Conservation (phyloP, 1,140 invertebrate genomes). For the Drosophila ercepeae region DNA sequence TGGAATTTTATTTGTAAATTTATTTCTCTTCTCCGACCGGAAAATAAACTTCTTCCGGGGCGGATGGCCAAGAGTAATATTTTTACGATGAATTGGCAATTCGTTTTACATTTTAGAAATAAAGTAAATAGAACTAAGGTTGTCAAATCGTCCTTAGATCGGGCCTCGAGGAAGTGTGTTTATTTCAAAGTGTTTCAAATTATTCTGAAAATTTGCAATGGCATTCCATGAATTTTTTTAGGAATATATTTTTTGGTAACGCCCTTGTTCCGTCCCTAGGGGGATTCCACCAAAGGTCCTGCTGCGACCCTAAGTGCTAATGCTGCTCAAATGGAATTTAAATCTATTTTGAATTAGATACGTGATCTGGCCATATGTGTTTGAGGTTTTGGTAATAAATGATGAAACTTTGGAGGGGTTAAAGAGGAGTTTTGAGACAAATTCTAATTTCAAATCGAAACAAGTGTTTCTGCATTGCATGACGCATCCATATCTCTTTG, state of each 20-base stretch:
- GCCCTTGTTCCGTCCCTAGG: conserved; percentile 33
- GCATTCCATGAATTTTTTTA: conserved; percentile 35
- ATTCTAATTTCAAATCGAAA: too few species aligned
- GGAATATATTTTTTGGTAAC: conserved; percentile 59
- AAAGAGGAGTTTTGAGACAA: background rate
- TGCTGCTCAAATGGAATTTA: conserved; percentile 68
- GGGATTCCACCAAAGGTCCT: conserved; percentile 35
- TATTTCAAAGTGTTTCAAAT: conserved; percentile 27
- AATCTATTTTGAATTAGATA: conserved; percentile 69
- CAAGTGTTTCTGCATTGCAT: too few species aligned
- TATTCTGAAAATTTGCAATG: conserved; percentile 1
- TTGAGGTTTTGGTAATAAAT: conserved; percentile 2
- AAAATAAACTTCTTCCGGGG: conserved; percentile 44
- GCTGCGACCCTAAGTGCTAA: conserved; percentile 64
- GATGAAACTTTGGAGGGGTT: background rate
- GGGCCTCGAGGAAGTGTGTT: conserved; percentile 13
- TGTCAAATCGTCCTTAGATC: conserved; percentile 17
- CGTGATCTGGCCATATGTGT: conserved; percentile 55
- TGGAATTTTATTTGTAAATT: conserved; percentile 70
- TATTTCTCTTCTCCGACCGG: conserved; percentile 50
- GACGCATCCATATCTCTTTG: conserved; percentile 57
- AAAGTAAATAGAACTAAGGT: conserved; percentile 12
- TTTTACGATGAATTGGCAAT: conserved; percentile 29
- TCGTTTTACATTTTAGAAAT: conserved; percentile 36
- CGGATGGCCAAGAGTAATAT: conserved; percentile 16